Conservation (phyloP, 2,888 invertebrate species). For the Syritta pipiens region DNA sequence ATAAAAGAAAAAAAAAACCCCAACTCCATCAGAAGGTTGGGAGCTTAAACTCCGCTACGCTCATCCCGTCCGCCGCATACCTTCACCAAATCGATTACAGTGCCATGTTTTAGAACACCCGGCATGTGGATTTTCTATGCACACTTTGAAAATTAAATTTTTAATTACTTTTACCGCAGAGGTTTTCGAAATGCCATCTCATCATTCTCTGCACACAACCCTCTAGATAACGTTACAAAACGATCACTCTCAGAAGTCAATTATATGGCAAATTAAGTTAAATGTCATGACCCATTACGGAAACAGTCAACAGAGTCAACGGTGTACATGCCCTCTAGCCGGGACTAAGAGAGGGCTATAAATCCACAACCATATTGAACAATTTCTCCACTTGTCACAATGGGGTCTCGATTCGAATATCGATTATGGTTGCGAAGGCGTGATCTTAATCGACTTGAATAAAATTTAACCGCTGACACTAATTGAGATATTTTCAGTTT, state of each 20-base stretch:
- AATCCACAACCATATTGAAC: slow-evolving; percentile 14
- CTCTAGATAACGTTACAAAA: slow-evolving; percentile 21
- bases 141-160: not conserved
- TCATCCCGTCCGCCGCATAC: too few relatives aligned
- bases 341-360: slow-evolving; percentile 13
- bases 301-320: slow-evolving; percentile 17
- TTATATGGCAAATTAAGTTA: slow-evolving; percentile 50
- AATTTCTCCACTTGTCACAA: too few relatives aligned
- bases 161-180: not conserved
- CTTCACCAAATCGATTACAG: too few relatives aligned
- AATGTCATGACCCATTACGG: slow-evolving; percentile 53
- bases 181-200: not conserved
- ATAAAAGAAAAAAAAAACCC: too few relatives aligned
- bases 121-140: too few relatives aligned
- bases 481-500: slow-evolving; percentile 40
- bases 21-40: too few relatives aligned
- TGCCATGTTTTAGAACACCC: too few relatives aligned
- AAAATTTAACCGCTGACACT: slow-evolving; percentile 12
- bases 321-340: slow-evolving; percentile 6
- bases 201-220: too few relatives aligned
- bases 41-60: too few relatives aligned
- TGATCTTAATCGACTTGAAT: slow-evolving; percentile 20
- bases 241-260: slow-evolving; percentile 40
- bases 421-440: slow-evolving; percentile 36
- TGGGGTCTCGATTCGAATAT: slow-evolving; percentile 6